Evolutionary conservation across 2,113 vertebrate species (phyloP).

Genomic region (Dunckerocampus dactyliophorus): DNA sequence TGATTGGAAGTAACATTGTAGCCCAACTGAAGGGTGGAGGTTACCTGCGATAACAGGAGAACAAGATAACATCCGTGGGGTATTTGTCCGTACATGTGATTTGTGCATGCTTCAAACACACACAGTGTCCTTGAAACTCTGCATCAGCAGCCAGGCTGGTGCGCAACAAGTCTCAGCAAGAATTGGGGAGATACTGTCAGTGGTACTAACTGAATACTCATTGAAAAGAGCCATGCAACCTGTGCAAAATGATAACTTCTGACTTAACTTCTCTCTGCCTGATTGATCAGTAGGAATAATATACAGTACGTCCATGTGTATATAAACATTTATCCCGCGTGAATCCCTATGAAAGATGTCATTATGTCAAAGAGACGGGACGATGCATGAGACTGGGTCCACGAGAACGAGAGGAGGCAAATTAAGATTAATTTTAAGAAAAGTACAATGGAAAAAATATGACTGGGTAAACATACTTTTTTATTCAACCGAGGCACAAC

Average conservation of each 20-base stretch:
- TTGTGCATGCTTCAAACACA: conserved; percentile 9
- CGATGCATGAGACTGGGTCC: too few relatives aligned
- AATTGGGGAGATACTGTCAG: conserved; percentile 2
- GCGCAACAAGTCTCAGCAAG: conserved; percentile 38
- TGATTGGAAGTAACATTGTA: too few relatives aligned
- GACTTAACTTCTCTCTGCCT: too few relatives aligned
- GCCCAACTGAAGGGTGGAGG: too few relatives aligned
- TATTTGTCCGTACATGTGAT: conserved; percentile 23
- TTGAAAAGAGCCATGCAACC: conserved; percentile 14
- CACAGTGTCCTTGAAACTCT: conserved; percentile 2
- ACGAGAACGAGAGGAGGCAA: too few relatives aligned
- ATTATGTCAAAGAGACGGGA: conserved; percentile 11
- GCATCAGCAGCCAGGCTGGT: neutral
- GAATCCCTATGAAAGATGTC: conserved; percentile 23
- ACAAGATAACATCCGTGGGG: conserved; percentile 10
- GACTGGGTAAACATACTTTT: too few relatives aligned
- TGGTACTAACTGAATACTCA: conserved; percentile 1
- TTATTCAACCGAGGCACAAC: too few relatives aligned
- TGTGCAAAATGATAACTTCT: neutral
- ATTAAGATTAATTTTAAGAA: too few relatives aligned
- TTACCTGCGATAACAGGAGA: neutral
- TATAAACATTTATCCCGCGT: too few relatives aligned
- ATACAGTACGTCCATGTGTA: too few relatives aligned
- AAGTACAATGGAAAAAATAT: too few relatives aligned
- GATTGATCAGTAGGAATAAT: too few relatives aligned